Evolutionary conservation across 2,888 invertebrate genomes (phyloP), one percentile per base, ranked within the genome.

Genomic region (Plutella xylostella): DNA sequence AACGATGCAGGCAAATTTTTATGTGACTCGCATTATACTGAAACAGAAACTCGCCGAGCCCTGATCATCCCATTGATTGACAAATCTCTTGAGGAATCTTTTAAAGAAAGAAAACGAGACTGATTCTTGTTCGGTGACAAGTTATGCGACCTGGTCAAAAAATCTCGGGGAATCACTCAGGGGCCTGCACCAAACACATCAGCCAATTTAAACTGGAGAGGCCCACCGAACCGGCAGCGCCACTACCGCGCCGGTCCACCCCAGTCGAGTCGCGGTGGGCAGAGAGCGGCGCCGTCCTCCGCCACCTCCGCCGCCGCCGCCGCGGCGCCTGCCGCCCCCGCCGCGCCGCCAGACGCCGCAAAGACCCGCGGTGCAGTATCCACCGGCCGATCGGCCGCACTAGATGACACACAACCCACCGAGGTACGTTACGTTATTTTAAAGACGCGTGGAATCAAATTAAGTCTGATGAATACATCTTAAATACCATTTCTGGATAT

Each of bases 291-390:
- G 25, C 25, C 25, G 25, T 25, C 25, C 25, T 25, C 25, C 25
- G 25, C 25, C 25, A 25, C 25, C 25, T 25, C 6, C 25, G 25
- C 25, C 25, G 25, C 25, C 25, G 25, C 25, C 25, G 9, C 25
- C 25, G 25, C 25, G 25, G 25, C 25, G 25, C 25, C 25, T 7
- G 25, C 25, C 25, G 25, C 25, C 25, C 25, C 67, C 4, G 68
- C 73, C 3, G 50, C 69, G n/a, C 58, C 72, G 41, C 62, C 65
- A 42, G 48, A 73, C 17, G 68, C 69, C 3, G 72, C 65, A 4
- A 51, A 69, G n/a, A 41, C 61, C 5, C 68, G 71, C 2, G 67
- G 65, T 7, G 59, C 70, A 3, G 45, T 68, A 18, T 73, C 65
- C 54, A 72, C 73, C 17, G 28, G 28, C 11, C 28, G 28, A 28